Conservation (phyloP, 2,888 invertebrate genomes). For the Andrena trimmerana region DNA sequence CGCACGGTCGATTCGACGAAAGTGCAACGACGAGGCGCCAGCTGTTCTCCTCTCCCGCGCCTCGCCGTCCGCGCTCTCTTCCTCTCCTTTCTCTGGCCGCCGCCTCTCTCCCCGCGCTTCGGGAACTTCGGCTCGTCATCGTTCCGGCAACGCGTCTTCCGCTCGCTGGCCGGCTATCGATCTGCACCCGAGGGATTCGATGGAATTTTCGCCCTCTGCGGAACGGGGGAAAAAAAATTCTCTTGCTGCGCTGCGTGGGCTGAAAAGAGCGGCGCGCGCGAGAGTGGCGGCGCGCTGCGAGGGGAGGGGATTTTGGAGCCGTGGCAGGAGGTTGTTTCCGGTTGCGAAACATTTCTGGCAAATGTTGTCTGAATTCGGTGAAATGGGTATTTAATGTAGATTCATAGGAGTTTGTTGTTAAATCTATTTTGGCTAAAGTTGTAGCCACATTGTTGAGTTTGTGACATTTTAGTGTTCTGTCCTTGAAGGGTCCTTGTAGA, state of each 20-base stretch:
- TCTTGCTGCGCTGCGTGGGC: not conserved
- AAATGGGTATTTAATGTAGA: no score
- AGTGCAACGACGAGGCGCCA: slow-evolving; percentile 78
- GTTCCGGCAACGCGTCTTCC: slow-evolving; percentile 22
- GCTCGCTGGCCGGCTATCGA: slow-evolving; percentile 19
- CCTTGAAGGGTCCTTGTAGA: no score
- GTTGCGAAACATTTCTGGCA: no score
- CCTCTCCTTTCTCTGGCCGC: not conserved
- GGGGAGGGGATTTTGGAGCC: no score
- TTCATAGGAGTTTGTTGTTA: no score
- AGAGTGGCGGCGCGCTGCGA: no score
- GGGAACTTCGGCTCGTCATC: slow-evolving; percentile 48
- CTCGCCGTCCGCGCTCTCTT: not conserved
- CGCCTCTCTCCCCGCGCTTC: slow-evolving; percentile 12
- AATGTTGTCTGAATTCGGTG: no score
- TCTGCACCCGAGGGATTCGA: not conserved
- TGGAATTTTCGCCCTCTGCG: not conserved
- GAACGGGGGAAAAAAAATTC: not conserved
- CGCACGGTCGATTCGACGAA: slow-evolving; percentile 83
- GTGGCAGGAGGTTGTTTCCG: no score
- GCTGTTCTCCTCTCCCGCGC: slow-evolving; percentile 55
- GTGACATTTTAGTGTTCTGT: no score
- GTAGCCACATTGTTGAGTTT: no score
- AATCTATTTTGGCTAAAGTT: no score
- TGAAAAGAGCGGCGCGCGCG: not conserved